Base-by-base conservation (phyloP, 2,113 vertebrate species). In the Terrapene triunguis region DNA sequence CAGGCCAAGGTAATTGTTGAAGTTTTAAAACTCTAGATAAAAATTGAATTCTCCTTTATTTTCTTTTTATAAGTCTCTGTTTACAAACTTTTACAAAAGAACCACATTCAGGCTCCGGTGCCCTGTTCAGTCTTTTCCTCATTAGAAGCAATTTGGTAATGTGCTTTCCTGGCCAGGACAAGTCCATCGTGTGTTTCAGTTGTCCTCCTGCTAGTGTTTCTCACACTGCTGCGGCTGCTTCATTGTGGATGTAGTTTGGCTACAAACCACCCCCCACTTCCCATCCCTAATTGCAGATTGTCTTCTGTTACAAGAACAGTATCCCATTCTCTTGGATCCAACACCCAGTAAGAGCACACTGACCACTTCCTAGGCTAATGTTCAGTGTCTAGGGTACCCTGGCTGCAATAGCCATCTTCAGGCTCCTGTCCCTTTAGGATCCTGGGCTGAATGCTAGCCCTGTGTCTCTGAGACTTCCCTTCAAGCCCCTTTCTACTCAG, bases 381-480 rank as follows among this genome's bases (percentile, higher is more conserved):
- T 51, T 82, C 62, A 4, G 4, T 94, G 47, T 91, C 10, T 79
- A 29, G 38, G 29, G 10, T 82, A 5, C 35, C 22, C 27, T 29
- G 10, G 22, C 59, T 38, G 32, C 0, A 0, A 80, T 0, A 44
- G 2, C 1, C 25, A 88, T 82, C 6, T 88, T 59, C 21, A 38
- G 32, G 27, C 38, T 14, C 47, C 50, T 1, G 17, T 54, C 27
- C 19, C 81, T 82, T 51, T 35, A 89, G 10, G 22, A 69, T 44
- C 5, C 48, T 11, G 22, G 44, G 42, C 80, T 48, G 57, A 82
- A 50, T 19, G 9, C 13, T 84, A 79, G 14, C 11, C 80, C 55
- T 78, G 22, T 88, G 1, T 25, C 2, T 1, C 1, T 50, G 74
- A 59, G 6, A 82, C 54, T 74, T 82, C 47, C 7, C 7, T 51